phyloP scores from a whole-genome alignment of 2,113 vertebrate genomes.

The Lethenteron reissneri region DNA sequence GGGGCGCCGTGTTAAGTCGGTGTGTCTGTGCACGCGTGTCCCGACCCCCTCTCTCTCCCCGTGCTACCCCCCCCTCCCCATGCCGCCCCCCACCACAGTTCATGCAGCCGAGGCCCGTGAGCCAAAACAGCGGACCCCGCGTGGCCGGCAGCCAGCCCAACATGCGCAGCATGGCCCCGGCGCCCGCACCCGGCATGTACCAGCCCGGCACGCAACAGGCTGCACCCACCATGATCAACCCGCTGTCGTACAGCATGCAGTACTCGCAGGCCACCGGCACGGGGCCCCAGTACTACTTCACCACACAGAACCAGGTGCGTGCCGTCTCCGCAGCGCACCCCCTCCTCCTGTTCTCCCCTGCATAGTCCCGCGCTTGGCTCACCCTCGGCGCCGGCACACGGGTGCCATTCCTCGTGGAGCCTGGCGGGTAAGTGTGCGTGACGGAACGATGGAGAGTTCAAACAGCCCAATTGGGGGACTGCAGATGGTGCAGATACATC shows the following conservation, averaged over 20 bases:
- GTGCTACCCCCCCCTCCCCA: too few relatives aligned
- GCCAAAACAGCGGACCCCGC: constrained; percentile 1
- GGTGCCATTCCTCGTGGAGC: too few relatives aligned
- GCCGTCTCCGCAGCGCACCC: neutral
- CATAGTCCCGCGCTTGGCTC: too few relatives aligned
- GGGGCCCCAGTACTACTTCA: constrained; percentile 4
- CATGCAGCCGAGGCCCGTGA: constrained; percentile 6
- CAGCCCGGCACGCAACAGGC: neutral
- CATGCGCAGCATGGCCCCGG: neutral
- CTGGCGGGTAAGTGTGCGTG: too few relatives aligned
- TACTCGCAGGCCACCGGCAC: neutral
- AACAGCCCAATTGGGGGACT: too few relatives aligned
- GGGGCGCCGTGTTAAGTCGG: too few relatives aligned
- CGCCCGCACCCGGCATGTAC: neutral
- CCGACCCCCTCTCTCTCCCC: too few relatives aligned
- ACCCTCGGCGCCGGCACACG: too few relatives aligned
- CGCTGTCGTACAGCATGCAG: neutral
- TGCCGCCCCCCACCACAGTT: neutral
- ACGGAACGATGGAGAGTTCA: too few relatives aligned
- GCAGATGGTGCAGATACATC: too few relatives aligned
- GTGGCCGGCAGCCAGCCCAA: constrained; percentile 3
- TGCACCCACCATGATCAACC: neutral
- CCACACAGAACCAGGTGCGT: neutral
- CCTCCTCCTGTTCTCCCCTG: too few relatives aligned
- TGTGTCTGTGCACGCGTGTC: too few relatives aligned